Base-by-base conservation (phyloP, 2,888 invertebrate genomes). In the Nineta flava region DNA sequence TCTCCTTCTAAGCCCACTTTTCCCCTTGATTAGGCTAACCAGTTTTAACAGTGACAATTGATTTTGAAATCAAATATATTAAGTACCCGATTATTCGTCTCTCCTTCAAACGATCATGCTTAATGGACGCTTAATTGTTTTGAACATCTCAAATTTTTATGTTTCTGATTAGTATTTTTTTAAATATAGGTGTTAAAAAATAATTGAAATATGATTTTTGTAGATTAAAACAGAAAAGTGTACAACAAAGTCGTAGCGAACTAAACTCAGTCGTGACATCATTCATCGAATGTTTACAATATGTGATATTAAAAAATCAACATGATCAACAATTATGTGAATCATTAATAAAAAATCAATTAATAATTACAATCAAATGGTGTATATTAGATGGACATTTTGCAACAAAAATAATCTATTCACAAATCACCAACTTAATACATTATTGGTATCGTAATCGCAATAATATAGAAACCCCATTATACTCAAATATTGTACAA, bases 261-360 rank as follows among this genome's bases (percentile, higher is more conserved):
- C 72, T 75, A 15, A 70, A 76, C 44, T 75, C 80, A 0, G 75
- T 88, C 58, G 72, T 80, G 17, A 73, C 71, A 43, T 74, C 85
- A 2, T 77, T 82, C 56, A 72, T 81, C 16, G 91, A 91, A 61
- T 90, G 90, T 61, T 61, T 88, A 16, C 77, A 77, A 46, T 84
- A 76, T 58, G 62, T 76, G 10, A 65, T 77, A 49, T 63, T 76
- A 46, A 67, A 72, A 56, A 71, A 75, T 55, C 64, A 70, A 44
- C 62, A 65, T 10, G 66, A 73, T 53, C 52, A 58, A 19, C 61
- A 62, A 17, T 57, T 74, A 10, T 72, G 72, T 54, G 61, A 64
- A 47, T 58, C 55, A 47, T 58, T 75, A 13, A 61, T 74, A 6
- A 64, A 63, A 57, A 53, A 56, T 1, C 64, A 72, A 60, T 58